A percentile compares a stretch with the other conserved stretches of the same genome.
Conservation (phyloP, 2,888 invertebrate species). For the Electrophaes corylata region DNA sequence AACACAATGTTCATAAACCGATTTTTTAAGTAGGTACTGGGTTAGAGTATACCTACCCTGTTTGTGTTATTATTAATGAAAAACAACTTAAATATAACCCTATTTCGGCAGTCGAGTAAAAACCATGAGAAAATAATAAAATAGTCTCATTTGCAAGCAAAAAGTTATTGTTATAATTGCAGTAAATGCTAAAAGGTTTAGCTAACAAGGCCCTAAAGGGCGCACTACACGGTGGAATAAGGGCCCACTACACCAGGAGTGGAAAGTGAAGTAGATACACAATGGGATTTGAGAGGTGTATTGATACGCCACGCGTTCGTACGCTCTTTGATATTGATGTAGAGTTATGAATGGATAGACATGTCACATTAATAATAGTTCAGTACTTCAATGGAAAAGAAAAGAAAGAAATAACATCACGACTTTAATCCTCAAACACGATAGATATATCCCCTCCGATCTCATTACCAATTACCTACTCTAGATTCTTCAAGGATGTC, state of each 20-base stretch:
- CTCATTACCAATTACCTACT: too few relatives aligned
- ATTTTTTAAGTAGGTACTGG: too few relatives aligned
- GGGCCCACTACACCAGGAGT: conserved; percentile 19
- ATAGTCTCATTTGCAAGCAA: conserved; percentile 2
- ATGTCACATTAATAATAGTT: not conserved
- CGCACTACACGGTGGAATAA: conserved; percentile 16
- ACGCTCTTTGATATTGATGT: conserved; percentile 16
- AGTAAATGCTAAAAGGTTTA: conserved; percentile 35
- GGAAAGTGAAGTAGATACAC: conserved; percentile 35
- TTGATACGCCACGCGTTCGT: conserved; percentile 38
- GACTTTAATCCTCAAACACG: too few relatives aligned
- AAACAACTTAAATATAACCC: not conserved
- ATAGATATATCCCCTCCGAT: too few relatives aligned
- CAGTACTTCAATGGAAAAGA: too few relatives aligned
- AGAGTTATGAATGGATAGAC: conserved; percentile 14
- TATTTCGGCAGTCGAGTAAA: not conserved
- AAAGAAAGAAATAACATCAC: too few relatives aligned
- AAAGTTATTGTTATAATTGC: conserved; percentile 30
- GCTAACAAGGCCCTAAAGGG: conserved; percentile 31
- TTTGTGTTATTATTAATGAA: too few relatives aligned
- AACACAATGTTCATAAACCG: too few relatives aligned
- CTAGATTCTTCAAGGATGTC: too few relatives aligned
- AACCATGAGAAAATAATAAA: conserved; percentile 21
- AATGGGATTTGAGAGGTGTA: conserved; percentile 38
- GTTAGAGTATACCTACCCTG: too few relatives aligned